Base-by-base conservation (phyloP, 2,888 invertebrate species). In the Cerastoderma edule region DNA sequence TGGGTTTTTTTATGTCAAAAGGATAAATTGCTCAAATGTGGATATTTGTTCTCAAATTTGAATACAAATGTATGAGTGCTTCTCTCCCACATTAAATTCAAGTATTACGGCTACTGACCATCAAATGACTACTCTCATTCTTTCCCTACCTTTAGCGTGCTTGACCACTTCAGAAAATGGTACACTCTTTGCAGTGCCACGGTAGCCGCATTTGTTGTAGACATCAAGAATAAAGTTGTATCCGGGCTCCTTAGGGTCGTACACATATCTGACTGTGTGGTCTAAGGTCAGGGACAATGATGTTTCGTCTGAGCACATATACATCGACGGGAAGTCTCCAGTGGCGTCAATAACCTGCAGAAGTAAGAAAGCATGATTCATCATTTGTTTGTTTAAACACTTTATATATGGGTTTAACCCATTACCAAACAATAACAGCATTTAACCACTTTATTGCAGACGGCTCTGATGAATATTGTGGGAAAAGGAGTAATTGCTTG, bases 91-190 rank as follows among this genome's bases (percentile, higher is more conserved):
- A n/a, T n/a, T n/a, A n/a, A n/a, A n/a, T n/a, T n/a, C n/a, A n/a
- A n/a, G n/a, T n/a, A n/a, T n/a, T n/a, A n/a, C n/a, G n/a, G n/a
- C n/a, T n/a, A n/a, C n/a, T n/a, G n/a, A n/a, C n/a, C n/a, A n/a
- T n/a, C n/a, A n/a, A n/a, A n/a, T n/a, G n/a, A n/a, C n/a, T n/a
- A 10, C 39, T 13, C 39, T 39, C 8, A 10, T 39, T 39, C 8
- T 13, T 57, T 24, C 27, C 27, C 19, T 81, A 81, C 81, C 75
- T 22, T 73, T 65, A 60, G 39, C 64, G 16, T 65, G 24, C n/a
- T 78, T 24, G 13, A 73, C 30, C 13, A 68, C 81, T 6, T 78
- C 78, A 8, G 75, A 73, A 64, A 81, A 81, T 27, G 67, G 32
- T 1, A 66, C 57, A 44, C 71, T 77, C 16, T 67, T 24, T 5